Evolutionary conservation across 2,888 invertebrate genomes (phyloP).

Genomic region (Leptopilina syphax): DNA sequence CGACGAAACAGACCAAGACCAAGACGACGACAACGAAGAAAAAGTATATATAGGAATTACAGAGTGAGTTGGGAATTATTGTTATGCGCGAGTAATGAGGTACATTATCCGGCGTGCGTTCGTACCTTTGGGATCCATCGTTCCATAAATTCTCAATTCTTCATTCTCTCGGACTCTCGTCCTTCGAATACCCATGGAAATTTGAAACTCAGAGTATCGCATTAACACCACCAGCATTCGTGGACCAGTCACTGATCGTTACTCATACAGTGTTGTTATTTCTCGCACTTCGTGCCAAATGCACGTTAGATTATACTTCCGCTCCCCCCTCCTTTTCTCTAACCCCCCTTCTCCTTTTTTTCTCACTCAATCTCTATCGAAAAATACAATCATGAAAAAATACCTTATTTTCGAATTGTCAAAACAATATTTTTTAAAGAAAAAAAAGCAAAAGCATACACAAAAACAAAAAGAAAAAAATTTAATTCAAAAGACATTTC

Average conservation of each 20-base stretch:
- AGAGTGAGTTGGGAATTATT: constrained; percentile 64
- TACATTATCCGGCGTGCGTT: constrained; percentile 62
- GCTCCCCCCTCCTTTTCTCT: neutral
- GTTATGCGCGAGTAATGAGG: constrained; percentile 70
- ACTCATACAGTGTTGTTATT: constrained; percentile 53
- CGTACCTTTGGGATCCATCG: constrained; percentile 55
- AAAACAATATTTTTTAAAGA: too few relatives aligned
- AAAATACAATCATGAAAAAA: too few relatives aligned
- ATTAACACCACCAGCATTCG: constrained; percentile 61
- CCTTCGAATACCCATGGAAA: constrained; percentile 61
- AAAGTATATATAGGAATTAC: constrained; percentile 59
- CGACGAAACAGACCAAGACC: constrained; percentile 22
- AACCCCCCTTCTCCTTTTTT: too few relatives aligned
- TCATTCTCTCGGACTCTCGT: constrained; percentile 47
- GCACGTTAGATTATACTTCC: constrained; percentile 41
- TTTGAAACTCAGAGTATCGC: constrained; percentile 62
- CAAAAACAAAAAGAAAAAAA: neutral
- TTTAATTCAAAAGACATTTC: neutral
- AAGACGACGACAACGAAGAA: constrained; percentile 39
- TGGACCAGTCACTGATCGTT: constrained; percentile 57
- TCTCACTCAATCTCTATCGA: too few relatives aligned
- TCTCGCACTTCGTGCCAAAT: constrained; percentile 48
- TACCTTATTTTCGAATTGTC: too few relatives aligned
- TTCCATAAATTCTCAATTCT: constrained; percentile 71
- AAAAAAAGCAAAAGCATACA: too few relatives aligned